Evolutionary conservation across 2,113 vertebrate genomes (phyloP).

Genomic region (Anguilla japonica): DNA sequence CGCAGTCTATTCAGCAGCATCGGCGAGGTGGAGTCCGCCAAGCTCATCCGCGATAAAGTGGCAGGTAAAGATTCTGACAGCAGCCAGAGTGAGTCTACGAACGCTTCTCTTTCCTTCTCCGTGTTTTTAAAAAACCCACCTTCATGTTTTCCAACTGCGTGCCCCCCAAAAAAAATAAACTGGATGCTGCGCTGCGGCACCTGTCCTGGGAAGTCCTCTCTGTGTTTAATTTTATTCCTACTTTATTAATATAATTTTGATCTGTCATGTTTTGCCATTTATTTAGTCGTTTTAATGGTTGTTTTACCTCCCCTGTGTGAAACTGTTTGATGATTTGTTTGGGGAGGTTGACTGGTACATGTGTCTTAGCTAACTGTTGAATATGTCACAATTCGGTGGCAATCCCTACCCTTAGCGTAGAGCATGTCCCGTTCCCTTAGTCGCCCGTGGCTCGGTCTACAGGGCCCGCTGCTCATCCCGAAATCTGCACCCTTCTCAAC

Average conservation of each 20-base stretch:
- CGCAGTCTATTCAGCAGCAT: slow-evolving; percentile 97
- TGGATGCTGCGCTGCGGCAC: neutral
- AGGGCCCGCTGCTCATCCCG: too few relatives aligned
- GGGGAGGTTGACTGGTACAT: neutral
- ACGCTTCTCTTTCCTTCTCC: neutral
- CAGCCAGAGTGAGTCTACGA: neutral
- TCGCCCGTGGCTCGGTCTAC: too few relatives aligned
- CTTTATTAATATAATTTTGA: neutral
- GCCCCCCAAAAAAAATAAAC: neutral
- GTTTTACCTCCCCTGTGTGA: neutral
- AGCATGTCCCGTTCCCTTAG: too few relatives aligned
- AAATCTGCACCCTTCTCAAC: too few relatives aligned
- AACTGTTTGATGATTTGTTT: neutral
- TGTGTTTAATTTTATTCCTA: neutral
- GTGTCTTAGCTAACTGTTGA: neutral
- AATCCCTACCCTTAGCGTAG: neutral
- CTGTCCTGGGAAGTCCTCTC: neutral
- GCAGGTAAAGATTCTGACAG: slow-evolving; percentile 76
- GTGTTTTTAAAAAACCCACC: neutral
- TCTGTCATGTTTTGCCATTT: too few relatives aligned
- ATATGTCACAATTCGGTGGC: slow-evolving; percentile 6
- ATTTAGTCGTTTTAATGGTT: neutral
- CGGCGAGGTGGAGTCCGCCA: slow-evolving; percentile 94
- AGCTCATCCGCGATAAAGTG: slow-evolving; percentile 97
- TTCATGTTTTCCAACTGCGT: neutral